Percentiles rank a stretch among this genome's conserved stretches.
Conservation (phyloP, 30 jellyfish, hydroid and myxozoan genomes). For the Cassiopea andromeda region DNA sequence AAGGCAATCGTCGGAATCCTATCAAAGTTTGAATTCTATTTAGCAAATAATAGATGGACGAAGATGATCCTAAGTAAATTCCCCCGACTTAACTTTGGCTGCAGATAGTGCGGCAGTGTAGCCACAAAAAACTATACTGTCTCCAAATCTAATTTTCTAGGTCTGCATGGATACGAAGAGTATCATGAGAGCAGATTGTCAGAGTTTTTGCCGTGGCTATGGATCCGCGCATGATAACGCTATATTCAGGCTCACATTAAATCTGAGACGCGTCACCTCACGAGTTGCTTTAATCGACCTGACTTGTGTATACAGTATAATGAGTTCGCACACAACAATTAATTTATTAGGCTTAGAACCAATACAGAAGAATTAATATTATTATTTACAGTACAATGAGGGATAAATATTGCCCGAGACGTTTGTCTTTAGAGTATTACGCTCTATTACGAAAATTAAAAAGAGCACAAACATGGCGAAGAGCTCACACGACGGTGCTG, state of each 20-base stretch:
- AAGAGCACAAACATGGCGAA: neutral
- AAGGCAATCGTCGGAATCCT: slow-evolving; percentile 51
- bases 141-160: slow-evolving; percentile 40
- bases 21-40: slow-evolving; percentile 39
- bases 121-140: slow-evolving; percentile 44
- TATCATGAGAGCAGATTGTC: neutral
- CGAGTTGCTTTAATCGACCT: neutral
- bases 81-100: slow-evolving; percentile 54
- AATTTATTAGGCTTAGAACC: slow-evolving; percentile 65
- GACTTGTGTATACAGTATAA: slow-evolving; percentile 8
- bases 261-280: neutral
- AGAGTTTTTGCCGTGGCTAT: neutral
- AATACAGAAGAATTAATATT: slow-evolving; percentile 43
- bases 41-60: slow-evolving; percentile 40
- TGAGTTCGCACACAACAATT: slow-evolving; percentile 52
- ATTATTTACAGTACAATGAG: neutral
- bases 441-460: neutral
- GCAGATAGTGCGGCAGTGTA: slow-evolving; percentile 39
- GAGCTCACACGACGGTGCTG: neutral
- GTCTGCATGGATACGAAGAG: slow-evolving; percentile 1
- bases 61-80: slow-evolving; percentile 54
- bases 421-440: slow-evolving; percentile 8
- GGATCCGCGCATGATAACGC: neutral
- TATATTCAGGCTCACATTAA: neutral
- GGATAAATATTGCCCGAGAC: slow-evolving; percentile 16